These are phyloP conservation scores for Peromyscus aztecus DNA, from an alignment of 2,797 vertebrate genomes.

Conservation along the genomic window DNA sequence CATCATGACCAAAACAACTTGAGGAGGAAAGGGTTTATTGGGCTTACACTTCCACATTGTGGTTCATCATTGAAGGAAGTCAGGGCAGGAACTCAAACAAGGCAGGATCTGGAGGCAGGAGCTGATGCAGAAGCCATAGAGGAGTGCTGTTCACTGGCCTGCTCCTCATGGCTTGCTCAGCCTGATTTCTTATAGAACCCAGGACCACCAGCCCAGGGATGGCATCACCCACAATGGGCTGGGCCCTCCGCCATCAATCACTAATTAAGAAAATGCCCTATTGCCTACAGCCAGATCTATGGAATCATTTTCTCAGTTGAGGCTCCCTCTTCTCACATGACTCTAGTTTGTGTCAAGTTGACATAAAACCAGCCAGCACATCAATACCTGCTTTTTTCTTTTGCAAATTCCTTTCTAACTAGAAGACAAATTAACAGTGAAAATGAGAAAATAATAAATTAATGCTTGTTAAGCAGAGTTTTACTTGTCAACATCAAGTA, in stretches of 20 bases:
- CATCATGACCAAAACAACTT: neutral
- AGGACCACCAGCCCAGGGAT: neutral
- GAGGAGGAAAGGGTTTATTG: neutral
- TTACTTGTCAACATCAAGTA: neutral
- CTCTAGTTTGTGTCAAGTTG: neutral
- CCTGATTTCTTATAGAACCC: neutral
- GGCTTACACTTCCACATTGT: neutral
- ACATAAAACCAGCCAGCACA: neutral
- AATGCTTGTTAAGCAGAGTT: neutral
- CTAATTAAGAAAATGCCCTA: neutral
- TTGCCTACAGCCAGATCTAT: neutral
- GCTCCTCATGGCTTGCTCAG: neutral
- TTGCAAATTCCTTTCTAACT: neutral
- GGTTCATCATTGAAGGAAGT: neutral
- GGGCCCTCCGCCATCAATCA: neutral
- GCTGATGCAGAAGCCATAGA: neutral
- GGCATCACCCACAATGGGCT: neutral
- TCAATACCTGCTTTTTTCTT: neutral
- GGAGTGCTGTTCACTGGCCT: neutral
- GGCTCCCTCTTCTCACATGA: neutral
- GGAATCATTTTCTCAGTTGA: neutral
- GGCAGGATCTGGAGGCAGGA: neutral
- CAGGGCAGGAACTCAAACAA: neutral
- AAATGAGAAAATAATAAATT: neutral
- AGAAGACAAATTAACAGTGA: neutral